phyloP scores from a whole-genome alignment of 1,140 invertebrate genomes.

The Cherax quadricarinatus region DNA sequence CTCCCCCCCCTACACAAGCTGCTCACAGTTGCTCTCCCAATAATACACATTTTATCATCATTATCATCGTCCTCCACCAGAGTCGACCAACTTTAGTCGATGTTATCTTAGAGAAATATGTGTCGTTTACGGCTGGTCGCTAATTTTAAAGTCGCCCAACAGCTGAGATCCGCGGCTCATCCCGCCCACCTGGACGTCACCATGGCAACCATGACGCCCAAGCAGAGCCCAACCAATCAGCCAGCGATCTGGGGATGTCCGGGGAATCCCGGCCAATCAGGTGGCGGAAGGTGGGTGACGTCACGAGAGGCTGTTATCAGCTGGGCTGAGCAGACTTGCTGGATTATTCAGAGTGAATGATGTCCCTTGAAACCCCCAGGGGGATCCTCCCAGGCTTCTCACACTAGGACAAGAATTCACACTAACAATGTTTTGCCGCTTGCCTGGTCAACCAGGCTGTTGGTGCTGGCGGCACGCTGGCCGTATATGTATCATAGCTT shows the following conservation, averaged over 20 bases:
- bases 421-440: too few relatives aligned
- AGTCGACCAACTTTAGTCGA: too few relatives aligned
- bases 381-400: too few relatives aligned
- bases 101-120: too few relatives aligned
- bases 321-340: neutral
- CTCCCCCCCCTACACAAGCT: neutral
- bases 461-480: too few relatives aligned
- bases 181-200: neutral
- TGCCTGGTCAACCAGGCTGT: too few relatives aligned
- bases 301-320: neutral
- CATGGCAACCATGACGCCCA: constrained; percentile 7
- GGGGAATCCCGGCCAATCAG: neutral
- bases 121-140: neutral
- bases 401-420: too few relatives aligned
- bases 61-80: too few relatives aligned
- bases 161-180: neutral
- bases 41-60: too few relatives aligned
- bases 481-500: too few relatives aligned
- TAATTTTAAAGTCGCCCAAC: neutral
- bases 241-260: neutral
- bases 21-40: neutral
- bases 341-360: neutral
- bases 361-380: neutral
- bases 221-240: neutral
- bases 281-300: neutral